These are phyloP conservation scores for Ips typographus DNA, from an alignment of 1,140 invertebrate genomes.

Conservation along the genomic window DNA sequence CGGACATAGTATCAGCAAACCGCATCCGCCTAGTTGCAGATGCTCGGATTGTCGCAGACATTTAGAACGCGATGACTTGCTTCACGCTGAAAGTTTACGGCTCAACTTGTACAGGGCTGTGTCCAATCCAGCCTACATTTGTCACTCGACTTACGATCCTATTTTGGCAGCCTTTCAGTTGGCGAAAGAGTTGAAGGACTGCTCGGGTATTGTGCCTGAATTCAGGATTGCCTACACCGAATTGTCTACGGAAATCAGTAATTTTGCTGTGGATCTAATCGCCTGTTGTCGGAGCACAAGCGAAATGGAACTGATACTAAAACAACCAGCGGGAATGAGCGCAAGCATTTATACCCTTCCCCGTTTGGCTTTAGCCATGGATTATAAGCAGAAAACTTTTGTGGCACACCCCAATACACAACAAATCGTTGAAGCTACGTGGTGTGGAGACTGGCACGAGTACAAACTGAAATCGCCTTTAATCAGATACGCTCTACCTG, in stretches of 20 bases:
- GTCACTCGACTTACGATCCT: conserved; percentile 65
- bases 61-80: conserved; percentile 52
- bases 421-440: conserved; percentile 54
- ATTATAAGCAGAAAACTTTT: conserved; percentile 73
- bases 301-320: conserved; percentile 69
- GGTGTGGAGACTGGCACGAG: conserved; percentile 60
- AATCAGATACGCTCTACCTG: conserved; percentile 46
- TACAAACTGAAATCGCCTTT: conserved; percentile 55
- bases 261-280: conserved; percentile 65
- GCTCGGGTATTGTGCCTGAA: conserved; percentile 57
- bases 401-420: conserved; percentile 75
- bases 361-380: conserved; percentile 68
- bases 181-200: conserved; percentile 56
- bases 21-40: conserved; percentile 63
- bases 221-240: conserved; percentile 61
- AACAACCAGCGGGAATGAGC: conserved; percentile 52
- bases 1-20: conserved; percentile 58
- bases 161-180: conserved; percentile 66
- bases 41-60: conserved; percentile 59
- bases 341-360: conserved; percentile 55
- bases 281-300: conserved; percentile 63
- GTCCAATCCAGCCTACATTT: conserved; percentile 67
- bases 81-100: conserved; percentile 55
- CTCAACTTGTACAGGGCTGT: conserved; percentile 62
- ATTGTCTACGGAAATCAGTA: conserved; percentile 57